Base-by-base conservation (phyloP, 2,113 vertebrate genomes). In the Gnathonemus echidnorhynchus region DNA sequence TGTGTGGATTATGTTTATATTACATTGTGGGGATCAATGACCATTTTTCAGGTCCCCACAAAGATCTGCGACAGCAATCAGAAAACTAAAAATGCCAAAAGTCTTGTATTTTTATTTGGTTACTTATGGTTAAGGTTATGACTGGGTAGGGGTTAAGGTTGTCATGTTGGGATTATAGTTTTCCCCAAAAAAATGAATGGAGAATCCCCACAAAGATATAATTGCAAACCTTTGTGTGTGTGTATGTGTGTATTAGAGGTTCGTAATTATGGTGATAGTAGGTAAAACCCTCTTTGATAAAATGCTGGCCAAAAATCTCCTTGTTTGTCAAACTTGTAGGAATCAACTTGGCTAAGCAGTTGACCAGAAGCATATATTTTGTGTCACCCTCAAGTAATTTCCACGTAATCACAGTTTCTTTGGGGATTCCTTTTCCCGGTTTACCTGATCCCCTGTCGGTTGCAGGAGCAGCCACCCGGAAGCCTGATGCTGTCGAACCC, bases 391-490 rank as follows among this genome's bases (percentile, higher is more conserved):
- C 70, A 19, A 11, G 62, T 39, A 17, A 19, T 35, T 80, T 17
- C 5, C 35, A 31, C 3, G 6, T 42, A 39, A 6, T 80, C 35
- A 6, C 62, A 31, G 62, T 31, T 70, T 31, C 62, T 13, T 80
- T n/a, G 5, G 15, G 10, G 31, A 39, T 80, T 19, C 15, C 35
- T 39, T 42, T 80, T 80, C 35, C 35, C 35, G 1, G 4, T 42
- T 80, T 42, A 42, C 17, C 74, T 8, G 35, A 80, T 19, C 42
- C 88, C 84, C 17, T 87, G 35, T 87, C 46, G 48, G 31, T 90
- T 92, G 0, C 52, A 98, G 97, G 97, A 84, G 96, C 97, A n/a
- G 96, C 96, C 53, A 98, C 97, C 92, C 95, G 96, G 66, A 97
- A 97, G 85, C 97, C 97, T 0, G 97, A 97, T 52, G 96, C 97